phyloP scores from a whole-genome alignment of 2,113 vertebrate genomes.

The Poeciliopsis turrubarensis region DNA sequence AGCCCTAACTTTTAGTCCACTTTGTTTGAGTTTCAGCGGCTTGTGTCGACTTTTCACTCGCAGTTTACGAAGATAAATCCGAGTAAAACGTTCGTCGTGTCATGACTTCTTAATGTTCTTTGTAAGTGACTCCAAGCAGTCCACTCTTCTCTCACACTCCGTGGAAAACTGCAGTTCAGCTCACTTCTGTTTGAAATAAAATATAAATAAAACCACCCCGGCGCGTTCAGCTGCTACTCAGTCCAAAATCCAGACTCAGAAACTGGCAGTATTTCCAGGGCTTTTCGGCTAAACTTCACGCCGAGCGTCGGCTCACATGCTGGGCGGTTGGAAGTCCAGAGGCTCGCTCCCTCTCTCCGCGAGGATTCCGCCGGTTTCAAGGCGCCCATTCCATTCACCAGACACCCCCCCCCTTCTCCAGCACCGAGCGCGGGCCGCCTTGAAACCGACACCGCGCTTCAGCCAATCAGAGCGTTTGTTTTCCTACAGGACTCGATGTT shows the following conservation, averaged over 20 bases:
- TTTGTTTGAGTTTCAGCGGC: background rate
- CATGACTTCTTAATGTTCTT: constrained; percentile 78
- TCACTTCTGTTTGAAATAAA: constrained; percentile 12
- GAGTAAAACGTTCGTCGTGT: constrained; percentile 58
- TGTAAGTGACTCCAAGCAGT: constrained; percentile 75
- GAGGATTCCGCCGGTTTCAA: constrained; percentile 78
- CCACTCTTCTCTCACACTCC: constrained; percentile 56
- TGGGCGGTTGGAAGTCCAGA: constrained; percentile 60
- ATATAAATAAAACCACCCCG: background rate
- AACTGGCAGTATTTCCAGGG: constrained; percentile 15
- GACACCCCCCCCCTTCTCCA: constrained; percentile 31
- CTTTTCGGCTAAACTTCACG: constrained; percentile 44
- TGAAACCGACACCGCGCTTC: constrained; percentile 67
- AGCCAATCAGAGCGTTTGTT: constrained; percentile 80
- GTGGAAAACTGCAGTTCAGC: constrained; percentile 15
- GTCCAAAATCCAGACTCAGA: background rate
- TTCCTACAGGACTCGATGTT: constrained; percentile 69
- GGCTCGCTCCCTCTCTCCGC: constrained; percentile 65
- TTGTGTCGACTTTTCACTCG: constrained; percentile 7
- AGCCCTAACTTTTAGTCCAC: background rate
- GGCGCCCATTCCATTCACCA: constrained; percentile 77
- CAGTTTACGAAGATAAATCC: constrained; percentile 47
- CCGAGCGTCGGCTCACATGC: constrained; percentile 46
- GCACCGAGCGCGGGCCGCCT: constrained; percentile 67
- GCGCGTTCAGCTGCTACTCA: background rate